Evolutionary conservation across 2,113 vertebrate genomes (phyloP).

Genomic region (Lagenorhynchus albirostris): DNA sequence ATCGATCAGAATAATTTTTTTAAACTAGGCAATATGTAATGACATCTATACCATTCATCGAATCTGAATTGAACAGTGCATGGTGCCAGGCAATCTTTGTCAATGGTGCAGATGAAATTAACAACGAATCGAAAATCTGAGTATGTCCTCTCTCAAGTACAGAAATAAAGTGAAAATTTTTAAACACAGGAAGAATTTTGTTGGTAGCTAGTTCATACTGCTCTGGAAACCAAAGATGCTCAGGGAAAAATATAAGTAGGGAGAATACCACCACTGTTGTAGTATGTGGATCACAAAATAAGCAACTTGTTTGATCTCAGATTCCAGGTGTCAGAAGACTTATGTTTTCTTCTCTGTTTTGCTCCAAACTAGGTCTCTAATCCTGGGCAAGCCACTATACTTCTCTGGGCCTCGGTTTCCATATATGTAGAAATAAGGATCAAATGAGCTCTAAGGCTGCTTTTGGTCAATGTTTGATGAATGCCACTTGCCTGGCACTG

Average conservation of each 20-base stretch:
- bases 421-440: neutral
- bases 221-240: neutral
- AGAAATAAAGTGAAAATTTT: neutral
- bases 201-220: neutral
- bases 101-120: neutral
- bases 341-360: neutral
- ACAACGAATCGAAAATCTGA: conserved; percentile 21
- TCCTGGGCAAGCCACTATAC: neutral
- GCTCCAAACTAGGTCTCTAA: neutral
- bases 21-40: neutral
- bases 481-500: neutral
- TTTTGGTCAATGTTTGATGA: neutral
- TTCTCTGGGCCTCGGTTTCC: neutral
- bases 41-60: neutral
- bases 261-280: neutral
- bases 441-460: neutral
- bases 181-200: neutral
- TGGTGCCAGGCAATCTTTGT: neutral
- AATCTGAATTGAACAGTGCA: neutral
- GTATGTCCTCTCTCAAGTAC: neutral
- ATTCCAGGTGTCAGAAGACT: neutral
- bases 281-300: neutral
- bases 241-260: neutral
- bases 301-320: neutral
- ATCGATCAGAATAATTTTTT: neutral